Evolutionary conservation across 2,113 vertebrate species (phyloP).

Genomic region (Dipodomys spectabilis): DNA sequence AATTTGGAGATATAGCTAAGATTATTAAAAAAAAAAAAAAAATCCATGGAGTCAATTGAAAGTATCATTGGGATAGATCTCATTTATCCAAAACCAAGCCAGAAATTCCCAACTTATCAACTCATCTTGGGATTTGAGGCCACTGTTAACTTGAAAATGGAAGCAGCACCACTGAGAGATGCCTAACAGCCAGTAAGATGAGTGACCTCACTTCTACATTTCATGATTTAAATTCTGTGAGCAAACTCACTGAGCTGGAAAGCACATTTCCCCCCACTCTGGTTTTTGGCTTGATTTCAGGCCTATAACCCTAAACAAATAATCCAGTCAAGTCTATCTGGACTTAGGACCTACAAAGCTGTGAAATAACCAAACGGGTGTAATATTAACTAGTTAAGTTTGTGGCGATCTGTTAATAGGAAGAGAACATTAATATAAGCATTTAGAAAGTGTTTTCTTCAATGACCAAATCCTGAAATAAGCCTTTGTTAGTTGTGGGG

Average conservation of each 20-base stretch:
- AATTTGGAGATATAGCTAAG: not conserved
- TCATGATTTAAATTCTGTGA: not conserved
- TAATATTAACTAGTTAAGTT: not conserved
- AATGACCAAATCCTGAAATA: not conserved
- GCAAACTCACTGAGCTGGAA: not conserved
- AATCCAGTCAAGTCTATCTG: not conserved
- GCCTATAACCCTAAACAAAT: not conserved
- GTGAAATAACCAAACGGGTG: not conserved
- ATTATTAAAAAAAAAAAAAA: not conserved
- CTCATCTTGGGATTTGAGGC: not conserved
- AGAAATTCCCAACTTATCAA: not conserved
- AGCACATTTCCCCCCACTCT: not conserved
- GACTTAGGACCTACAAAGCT: constrained; percentile 25
- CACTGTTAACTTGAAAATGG: not conserved
- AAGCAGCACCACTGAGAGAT: not conserved
- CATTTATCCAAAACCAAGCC: not conserved
- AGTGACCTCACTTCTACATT: not conserved
- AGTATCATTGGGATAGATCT: not conserved
- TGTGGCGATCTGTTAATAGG: not conserved
- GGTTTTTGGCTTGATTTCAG: not conserved
- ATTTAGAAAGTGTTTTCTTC: not conserved
- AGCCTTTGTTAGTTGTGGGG: too few species aligned
- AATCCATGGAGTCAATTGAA: not conserved
- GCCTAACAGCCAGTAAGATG: not conserved
- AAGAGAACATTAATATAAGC: constrained; percentile 5